A percentile compares a stretch with the other conserved stretches of the same genome.
phyloP scores from a whole-genome alignment of 1,140 invertebrate genomes.

The Drosophila sp. region DNA sequence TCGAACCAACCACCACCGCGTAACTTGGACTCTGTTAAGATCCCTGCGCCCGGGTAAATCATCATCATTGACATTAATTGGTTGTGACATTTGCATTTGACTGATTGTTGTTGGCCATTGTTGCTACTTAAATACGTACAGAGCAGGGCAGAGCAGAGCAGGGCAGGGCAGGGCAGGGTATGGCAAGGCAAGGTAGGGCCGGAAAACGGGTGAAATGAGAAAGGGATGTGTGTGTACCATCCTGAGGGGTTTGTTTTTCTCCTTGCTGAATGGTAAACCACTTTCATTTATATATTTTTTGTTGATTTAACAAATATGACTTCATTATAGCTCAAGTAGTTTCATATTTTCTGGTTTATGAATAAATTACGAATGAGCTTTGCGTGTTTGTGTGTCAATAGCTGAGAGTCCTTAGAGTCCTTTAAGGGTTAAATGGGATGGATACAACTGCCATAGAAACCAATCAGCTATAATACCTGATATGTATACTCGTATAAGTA shows the following conservation, averaged over 20 bases:
- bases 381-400: constrained; percentile 70
- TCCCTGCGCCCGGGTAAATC: constrained; percentile 50
- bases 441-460: constrained; percentile 4
- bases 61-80: constrained; percentile 81
- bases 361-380: constrained; percentile 78
- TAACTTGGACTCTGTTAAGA: constrained; percentile 1
- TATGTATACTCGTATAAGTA: background rate
- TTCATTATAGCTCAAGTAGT: constrained; percentile 63
- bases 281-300: constrained; percentile 41
- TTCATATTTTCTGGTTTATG: constrained; percentile 47
- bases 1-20: constrained; percentile 39
- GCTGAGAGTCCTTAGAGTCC: constrained; percentile 38
- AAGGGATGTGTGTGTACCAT: background rate
- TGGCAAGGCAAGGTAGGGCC: background rate
- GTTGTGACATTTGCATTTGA: constrained; percentile 82
- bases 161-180: too few species aligned
- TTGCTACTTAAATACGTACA: constrained; percentile 59
- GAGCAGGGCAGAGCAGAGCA: too few species aligned
- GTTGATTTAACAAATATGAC: constrained; percentile 74
- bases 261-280: constrained; percentile 24
- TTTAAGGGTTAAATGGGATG: constrained; percentile 5
- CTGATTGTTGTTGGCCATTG: constrained; percentile 77
- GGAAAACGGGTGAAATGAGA: background rate
- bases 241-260: constrained; percentile 55
- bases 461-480: constrained; percentile 3